Evolutionary conservation across 2,797 vertebrate genomes (phyloP).

Genomic region (Neopelma chrysocephalum): DNA sequence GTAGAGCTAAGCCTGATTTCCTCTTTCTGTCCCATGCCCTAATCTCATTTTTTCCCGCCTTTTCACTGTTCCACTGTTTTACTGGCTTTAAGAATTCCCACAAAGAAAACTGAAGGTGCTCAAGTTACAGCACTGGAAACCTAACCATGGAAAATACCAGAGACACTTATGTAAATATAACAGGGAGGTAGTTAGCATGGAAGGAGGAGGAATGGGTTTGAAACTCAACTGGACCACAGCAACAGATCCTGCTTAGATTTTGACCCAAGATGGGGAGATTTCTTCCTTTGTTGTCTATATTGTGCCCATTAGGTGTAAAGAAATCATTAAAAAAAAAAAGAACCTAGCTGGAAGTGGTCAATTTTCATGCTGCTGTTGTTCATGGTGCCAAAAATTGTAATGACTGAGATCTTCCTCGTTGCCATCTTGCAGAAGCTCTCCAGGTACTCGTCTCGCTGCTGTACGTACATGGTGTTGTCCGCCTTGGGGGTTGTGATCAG

Average conservation of each 20-base stretch:
- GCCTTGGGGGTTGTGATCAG: slow-evolving; percentile 90
- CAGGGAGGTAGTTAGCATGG: neutral
- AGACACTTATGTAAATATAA: neutral
- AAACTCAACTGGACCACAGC: neutral
- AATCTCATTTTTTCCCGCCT: neutral
- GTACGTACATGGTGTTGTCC: slow-evolving; percentile 90
- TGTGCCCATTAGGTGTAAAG: neutral
- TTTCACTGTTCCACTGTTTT: neutral
- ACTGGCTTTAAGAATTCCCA: neutral
- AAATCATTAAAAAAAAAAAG: slow-evolving; percentile 22
- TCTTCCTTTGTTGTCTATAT: neutral
- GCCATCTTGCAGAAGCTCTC: slow-evolving; percentile 99
- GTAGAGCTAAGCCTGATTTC: neutral
- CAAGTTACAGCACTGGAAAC: neutral
- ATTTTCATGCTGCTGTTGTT: slow-evolving; percentile 98
- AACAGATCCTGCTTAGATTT: neutral
- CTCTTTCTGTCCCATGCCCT: neutral
- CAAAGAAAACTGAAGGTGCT: neutral
- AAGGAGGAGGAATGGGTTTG: neutral
- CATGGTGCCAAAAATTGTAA: slow-evolving; percentile 92
- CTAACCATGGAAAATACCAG: neutral
- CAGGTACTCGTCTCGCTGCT: slow-evolving; percentile 95
- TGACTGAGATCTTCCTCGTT: slow-evolving; percentile 92
- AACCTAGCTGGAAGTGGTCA: slow-evolving; percentile 98
- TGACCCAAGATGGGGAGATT: neutral